Evolutionary conservation across 2,113 vertebrate species (phyloP).

Genomic region (Prionailurus bengalensis): DNA sequence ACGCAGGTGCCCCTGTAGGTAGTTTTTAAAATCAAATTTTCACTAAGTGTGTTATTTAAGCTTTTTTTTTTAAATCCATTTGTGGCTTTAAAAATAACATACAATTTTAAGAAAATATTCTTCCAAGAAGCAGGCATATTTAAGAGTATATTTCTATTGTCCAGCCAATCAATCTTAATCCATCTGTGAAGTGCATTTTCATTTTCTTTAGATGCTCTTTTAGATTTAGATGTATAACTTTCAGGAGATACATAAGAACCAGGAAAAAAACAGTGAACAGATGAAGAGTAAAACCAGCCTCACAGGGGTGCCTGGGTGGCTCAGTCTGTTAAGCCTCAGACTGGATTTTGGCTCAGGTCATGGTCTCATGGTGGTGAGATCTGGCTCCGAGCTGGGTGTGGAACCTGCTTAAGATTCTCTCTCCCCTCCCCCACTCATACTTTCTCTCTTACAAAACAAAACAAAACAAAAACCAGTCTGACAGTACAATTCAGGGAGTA

Average conservation of each 20-base stretch:
- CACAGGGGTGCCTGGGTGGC: too few relatives aligned
- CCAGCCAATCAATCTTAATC: background rate
- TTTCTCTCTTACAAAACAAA: too few relatives aligned
- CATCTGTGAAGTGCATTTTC: background rate
- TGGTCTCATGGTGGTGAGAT: too few relatives aligned
- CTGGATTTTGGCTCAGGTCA: too few relatives aligned
- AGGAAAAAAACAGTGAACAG: background rate
- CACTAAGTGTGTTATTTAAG: background rate
- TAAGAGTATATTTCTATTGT: background rate
- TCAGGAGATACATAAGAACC: background rate
- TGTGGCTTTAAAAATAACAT: conserved; percentile 19
- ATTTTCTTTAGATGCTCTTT: background rate
- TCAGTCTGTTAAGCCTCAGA: too few relatives aligned
- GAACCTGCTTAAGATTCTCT: too few relatives aligned
- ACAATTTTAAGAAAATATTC: background rate
- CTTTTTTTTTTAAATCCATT: background rate
- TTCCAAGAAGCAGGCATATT: background rate
- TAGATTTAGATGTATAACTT: background rate
- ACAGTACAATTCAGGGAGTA: background rate
- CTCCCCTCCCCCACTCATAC: too few relatives aligned
- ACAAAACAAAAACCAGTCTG: background rate
- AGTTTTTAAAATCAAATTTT: background rate
- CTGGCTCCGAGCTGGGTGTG: too few relatives aligned
- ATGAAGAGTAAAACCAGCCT: background rate
- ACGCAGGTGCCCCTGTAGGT: too few relatives aligned